Conservation (phyloP, 2,888 invertebrate genomes). For the Dynastes tityus region DNA sequence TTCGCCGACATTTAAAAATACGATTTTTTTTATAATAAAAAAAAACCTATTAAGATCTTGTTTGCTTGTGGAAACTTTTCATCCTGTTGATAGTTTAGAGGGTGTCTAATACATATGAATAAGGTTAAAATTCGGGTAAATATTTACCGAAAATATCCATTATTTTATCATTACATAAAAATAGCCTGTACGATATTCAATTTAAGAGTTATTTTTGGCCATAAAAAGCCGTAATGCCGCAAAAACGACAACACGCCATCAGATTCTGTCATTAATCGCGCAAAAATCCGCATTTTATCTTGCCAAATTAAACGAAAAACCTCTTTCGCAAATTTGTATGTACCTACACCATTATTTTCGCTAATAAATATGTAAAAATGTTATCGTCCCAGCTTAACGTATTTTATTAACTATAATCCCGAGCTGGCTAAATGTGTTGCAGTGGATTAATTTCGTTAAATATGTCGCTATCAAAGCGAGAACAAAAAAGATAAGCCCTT, state of each 20-base stretch:
- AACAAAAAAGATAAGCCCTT: background rate
- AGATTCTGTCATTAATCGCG: background rate
- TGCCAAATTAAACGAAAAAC: background rate
- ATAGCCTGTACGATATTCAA: background rate
- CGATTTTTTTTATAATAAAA: too few species aligned
- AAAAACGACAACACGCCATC: background rate
- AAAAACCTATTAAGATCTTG: background rate
- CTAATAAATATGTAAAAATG: slow-evolving; percentile 15
- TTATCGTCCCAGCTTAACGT: background rate
- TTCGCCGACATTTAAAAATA: background rate
- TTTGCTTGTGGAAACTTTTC: background rate
- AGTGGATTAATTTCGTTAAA: slow-evolving; percentile 1
- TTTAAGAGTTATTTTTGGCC: background rate
- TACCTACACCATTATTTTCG: background rate
- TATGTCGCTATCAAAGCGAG: background rate
- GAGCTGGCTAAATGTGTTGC: background rate
- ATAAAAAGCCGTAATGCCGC: background rate
- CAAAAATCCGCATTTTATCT: background rate
- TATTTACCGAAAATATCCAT: background rate
- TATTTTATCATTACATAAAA: background rate
- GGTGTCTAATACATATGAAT: background rate
- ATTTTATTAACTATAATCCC: slow-evolving; percentile 2
- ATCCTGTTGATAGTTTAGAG: background rate
- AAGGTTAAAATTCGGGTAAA: background rate
- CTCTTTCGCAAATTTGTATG: background rate